Evolutionary conservation across 2,113 vertebrate genomes (phyloP).

Genomic region (Dicaeum eximium): DNA sequence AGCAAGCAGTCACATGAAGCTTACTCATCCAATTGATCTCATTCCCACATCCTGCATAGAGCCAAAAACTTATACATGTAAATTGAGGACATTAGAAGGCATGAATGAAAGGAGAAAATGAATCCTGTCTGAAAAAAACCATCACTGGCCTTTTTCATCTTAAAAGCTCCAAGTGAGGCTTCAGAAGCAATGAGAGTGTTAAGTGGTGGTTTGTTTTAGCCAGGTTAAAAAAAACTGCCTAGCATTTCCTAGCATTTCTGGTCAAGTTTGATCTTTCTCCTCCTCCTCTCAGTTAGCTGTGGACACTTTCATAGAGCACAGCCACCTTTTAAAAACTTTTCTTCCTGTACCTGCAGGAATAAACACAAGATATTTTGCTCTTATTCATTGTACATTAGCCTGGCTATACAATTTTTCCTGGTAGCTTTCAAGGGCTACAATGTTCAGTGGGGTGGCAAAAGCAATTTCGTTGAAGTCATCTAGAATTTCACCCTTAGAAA

Average conservation of each 20-base stretch:
- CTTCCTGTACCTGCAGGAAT: neutral
- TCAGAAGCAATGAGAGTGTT: neutral
- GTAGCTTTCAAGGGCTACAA: neutral
- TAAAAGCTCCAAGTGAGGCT: neutral
- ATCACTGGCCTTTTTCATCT: neutral
- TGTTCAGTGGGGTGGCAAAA: neutral
- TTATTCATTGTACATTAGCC: neutral
- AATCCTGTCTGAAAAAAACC: neutral
- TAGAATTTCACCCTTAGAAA: neutral
- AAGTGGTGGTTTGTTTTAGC: slow-evolving; percentile 4
- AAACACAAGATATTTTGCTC: neutral
- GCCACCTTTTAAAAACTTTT: neutral
- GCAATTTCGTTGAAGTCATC: neutral
- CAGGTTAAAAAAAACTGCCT: neutral
- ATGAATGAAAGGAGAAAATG: neutral
- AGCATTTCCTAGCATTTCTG: neutral
- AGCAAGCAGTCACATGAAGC: neutral
- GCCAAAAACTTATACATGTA: neutral
- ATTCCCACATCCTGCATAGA: slow-evolving; percentile 25
- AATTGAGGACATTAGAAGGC: neutral
- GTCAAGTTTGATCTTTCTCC: neutral
- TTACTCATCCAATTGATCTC: slow-evolving; percentile 34
- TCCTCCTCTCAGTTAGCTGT: neutral
- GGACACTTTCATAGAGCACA: neutral
- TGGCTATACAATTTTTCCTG: neutral